Evolutionary conservation across 2,797 vertebrate genomes (phyloP).

Genomic region (Notolepis coatsorum): DNA sequence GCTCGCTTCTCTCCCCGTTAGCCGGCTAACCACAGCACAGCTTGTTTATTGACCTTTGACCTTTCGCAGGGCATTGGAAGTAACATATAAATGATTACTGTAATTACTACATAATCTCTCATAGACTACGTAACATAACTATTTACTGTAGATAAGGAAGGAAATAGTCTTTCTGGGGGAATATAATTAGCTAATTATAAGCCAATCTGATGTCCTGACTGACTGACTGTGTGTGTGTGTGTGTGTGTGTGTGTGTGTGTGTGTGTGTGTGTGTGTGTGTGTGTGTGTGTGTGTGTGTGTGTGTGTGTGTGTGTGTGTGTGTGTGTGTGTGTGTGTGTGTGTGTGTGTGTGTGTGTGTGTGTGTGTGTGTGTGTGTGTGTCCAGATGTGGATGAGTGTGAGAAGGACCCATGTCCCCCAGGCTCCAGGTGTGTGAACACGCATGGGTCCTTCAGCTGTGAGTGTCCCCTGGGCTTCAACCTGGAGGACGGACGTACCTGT

Average conservation of each 20-base stretch:
- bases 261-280: neutral
- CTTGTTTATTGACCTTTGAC: too few relatives aligned
- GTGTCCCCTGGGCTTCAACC: conserved; percentile 89
- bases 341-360: neutral
- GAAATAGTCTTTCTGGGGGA: neutral
- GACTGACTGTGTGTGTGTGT: neutral
- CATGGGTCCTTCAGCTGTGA: conserved; percentile 90
- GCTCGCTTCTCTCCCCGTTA: neutral
- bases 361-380: conserved; percentile 23
- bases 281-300: neutral
- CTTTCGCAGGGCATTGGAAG: neutral
- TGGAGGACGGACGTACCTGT: conserved; percentile 91
- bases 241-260: neutral
- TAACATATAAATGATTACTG: neutral
- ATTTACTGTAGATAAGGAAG: too few relatives aligned
- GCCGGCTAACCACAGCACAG: neutral
- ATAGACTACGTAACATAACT: too few relatives aligned
- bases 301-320: neutral
- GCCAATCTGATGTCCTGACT: neutral
- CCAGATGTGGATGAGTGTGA: conserved; percentile 91
- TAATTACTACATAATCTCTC: too few relatives aligned
- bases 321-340: neutral
- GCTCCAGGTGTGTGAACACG: conserved; percentile 87
- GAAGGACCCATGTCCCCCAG: conserved; percentile 84
- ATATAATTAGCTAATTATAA: neutral